These are phyloP conservation scores for Folsomia manolachei DNA, from an alignment of 2,888 invertebrate genomes.

Conservation along the genomic window DNA sequence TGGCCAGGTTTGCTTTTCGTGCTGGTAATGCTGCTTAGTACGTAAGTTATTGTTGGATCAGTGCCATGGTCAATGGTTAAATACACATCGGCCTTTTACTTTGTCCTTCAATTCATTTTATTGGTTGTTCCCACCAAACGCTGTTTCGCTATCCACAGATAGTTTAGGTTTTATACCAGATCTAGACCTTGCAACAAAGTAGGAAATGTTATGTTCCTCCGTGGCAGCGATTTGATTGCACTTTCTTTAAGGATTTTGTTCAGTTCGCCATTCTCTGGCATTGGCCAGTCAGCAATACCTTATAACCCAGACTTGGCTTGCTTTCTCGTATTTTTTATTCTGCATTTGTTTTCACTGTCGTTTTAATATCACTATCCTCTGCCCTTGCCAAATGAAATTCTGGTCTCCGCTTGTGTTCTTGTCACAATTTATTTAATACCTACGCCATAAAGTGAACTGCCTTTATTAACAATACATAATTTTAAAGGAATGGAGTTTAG, in stretches of 20 bases:
- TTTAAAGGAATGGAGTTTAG: not conserved
- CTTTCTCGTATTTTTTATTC: not conserved
- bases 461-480: not conserved
- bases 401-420: too few relatives aligned
- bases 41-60: slow-evolving; percentile 6
- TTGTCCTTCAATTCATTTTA: too few relatives aligned
- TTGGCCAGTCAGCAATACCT: not conserved
- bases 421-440: not conserved
- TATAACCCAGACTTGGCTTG: too few relatives aligned
- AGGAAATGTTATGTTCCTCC: not conserved
- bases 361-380: not conserved
- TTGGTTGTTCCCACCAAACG: too few relatives aligned
- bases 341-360: not conserved
- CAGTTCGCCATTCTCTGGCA: not conserved
- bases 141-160: too few relatives aligned
- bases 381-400: too few relatives aligned
- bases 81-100: not conserved
- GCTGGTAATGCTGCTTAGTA: not conserved
- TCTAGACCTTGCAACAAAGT: too few relatives aligned
- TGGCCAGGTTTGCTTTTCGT: too few relatives aligned
- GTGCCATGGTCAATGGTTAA: not conserved
- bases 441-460: not conserved
- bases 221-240: not conserved
- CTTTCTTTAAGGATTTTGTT: not conserved
- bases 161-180: too few relatives aligned